Percentiles rank a stretch among this genome's conserved stretches.
Conservation (phyloP, 2,113 vertebrate genomes). For the Gymnogyps californianus region DNA sequence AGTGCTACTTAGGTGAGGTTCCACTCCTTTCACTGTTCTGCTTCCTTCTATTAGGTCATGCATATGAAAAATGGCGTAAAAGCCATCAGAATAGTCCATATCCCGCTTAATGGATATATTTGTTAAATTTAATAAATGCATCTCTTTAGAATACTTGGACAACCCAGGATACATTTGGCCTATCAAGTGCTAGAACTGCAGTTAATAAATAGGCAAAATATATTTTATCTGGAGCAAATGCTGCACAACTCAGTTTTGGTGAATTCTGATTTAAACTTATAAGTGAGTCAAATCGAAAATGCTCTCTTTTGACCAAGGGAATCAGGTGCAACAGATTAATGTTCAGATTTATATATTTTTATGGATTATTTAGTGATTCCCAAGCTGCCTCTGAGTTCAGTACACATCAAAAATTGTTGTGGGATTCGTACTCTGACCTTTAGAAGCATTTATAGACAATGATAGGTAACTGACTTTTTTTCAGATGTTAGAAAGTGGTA, state of each 20-base stretch:
- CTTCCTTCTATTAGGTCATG: neutral
- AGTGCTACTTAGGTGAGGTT: neutral
- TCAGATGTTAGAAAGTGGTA: neutral
- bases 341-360: neutral
- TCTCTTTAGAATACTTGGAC: neutral
- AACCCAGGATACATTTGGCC: neutral
- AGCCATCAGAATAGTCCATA: neutral
- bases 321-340: neutral
- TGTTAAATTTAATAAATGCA: neutral
- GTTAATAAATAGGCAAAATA: neutral
- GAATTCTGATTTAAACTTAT: neutral
- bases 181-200: neutral
- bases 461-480: neutral
- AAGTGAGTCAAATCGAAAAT: neutral
- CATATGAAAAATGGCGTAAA: rapidly evolving
- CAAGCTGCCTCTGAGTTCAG: neutral
- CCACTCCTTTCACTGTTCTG: neutral
- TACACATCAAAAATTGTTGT: neutral
- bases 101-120: neutral
- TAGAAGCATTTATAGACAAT: neutral
- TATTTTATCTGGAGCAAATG: neutral
- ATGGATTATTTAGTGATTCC: neutral
- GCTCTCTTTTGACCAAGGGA: neutral
- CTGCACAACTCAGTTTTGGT: neutral
- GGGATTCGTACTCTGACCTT: neutral